Base-by-base conservation (phyloP, 2,888 invertebrate species). In the Plutella xylostella region DNA sequence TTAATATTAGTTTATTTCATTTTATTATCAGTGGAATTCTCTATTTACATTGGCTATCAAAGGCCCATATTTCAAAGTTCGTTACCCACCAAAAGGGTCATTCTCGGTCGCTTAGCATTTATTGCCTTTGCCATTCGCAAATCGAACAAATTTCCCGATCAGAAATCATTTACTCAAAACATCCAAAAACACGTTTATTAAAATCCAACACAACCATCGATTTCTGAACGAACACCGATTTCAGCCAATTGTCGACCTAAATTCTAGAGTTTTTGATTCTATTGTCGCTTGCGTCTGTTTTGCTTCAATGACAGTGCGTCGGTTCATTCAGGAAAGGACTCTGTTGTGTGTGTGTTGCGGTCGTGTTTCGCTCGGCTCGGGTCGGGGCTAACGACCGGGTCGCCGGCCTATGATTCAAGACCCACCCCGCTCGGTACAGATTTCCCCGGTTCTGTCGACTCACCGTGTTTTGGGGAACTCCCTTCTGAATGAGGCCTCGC, bases 381-480 rank as follows among this genome's bases (percentile, higher is more conserved):
- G n/a, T 39, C 42, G 47, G 67, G 72, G 67, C 67, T 61, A 67
- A 63, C 56, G 65, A 48, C 50, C 61, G 61, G 51, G 69, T 68
- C 68, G 62, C 58, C 58, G 68, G 60, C 68, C 72, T 59, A 66
- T 67, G 68, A 71, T 67, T 74, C 70, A 70, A 58, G 56, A 71
- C 68, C 70, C 66, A 69, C 68, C 70, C 71, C n/a, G n/a, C n/a
- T 54, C 58, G 46, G 58, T 66, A 61, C 62, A 53, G 55, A 39
- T 57, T 66, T 60, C 56, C 62, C 63, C 62, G 62, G 62, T 67
- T 64, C 63, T 31, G 42, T 25, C 42, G 31, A 18, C 25, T 33
- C 42, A 33, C 42, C 9, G 25, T 9, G 25, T 7, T 25, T 9
- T 7, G 25, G 25, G 9, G 9, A 25, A 5, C 25, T 25, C n/a